Conservation (phyloP, 1,140 invertebrate genomes). For the Mylabris phalerata region DNA sequence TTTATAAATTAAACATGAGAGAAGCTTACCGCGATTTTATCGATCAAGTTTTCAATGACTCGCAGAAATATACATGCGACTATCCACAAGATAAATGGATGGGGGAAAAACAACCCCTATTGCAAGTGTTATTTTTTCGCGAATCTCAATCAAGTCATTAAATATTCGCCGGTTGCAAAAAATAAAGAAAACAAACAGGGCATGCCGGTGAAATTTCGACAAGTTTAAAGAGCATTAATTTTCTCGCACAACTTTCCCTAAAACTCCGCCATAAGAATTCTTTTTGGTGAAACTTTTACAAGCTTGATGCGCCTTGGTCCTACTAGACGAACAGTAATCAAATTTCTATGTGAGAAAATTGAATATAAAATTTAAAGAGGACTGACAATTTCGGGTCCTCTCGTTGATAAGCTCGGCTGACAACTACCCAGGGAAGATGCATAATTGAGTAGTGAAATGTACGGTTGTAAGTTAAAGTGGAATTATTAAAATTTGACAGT, state of each 20-base stretch:
- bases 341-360: slow-evolving; percentile 34
- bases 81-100: too few relatives aligned
- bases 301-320: slow-evolving; percentile 18
- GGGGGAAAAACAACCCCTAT: too few relatives aligned
- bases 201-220: not conserved
- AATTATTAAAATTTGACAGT: slow-evolving; percentile 35
- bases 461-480: slow-evolving; percentile 24
- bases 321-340: slow-evolving; percentile 25
- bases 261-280: slow-evolving; percentile 23
- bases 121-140: too few relatives aligned
- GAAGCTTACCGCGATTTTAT: too few relatives aligned
- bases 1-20: slow-evolving; percentile 27
- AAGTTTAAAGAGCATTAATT: slow-evolving; percentile 19
- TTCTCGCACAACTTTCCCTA: slow-evolving; percentile 8
- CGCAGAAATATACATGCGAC: too few relatives aligned
- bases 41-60: too few relatives aligned
- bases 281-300: not conserved
- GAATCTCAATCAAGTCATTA: too few relatives aligned
- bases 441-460: slow-evolving; percentile 36
- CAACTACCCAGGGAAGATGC: slow-evolving; percentile 31
- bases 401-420: slow-evolving; percentile 27
- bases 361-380: slow-evolving; percentile 38
- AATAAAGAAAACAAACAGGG: too few relatives aligned
- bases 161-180: too few relatives aligned
- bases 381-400: slow-evolving; percentile 30